Evolutionary conservation across 2,113 vertebrate genomes (phyloP).

Genomic region (Nerophis ophidion): DNA sequence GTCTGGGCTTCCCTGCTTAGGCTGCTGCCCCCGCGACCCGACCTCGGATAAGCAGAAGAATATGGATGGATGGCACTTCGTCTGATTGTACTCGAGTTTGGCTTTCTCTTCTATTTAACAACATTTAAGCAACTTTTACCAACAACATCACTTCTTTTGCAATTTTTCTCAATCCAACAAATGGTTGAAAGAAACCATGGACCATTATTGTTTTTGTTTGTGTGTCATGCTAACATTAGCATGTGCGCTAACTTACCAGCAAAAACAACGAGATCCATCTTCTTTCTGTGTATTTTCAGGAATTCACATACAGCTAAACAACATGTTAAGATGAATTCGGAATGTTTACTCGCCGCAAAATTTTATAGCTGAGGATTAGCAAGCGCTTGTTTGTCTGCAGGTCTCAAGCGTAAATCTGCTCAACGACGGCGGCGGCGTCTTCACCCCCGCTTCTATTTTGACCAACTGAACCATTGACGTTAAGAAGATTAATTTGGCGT

Average conservation of each 20-base stretch:
- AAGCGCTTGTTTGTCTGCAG: conserved; percentile 3
- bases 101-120: no score
- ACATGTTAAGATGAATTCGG: neutral
- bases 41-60: no score
- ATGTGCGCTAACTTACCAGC: conserved; percentile 45
- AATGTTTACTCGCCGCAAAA: neutral
- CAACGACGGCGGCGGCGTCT: conserved; percentile 5
- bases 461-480: neutral
- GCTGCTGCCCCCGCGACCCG: no score
- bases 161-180: neutral
- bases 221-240: conserved; percentile 26
- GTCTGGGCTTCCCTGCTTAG: no score
- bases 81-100: no score
- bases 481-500: conserved; percentile 10
- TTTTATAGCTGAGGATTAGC: neutral
- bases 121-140: neutral
- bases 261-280: conserved; percentile 17
- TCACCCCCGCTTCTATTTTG: conserved; percentile 24
- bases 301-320: conserved; percentile 3
- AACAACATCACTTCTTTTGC: neutral
- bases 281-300: neutral
- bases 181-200: neutral
- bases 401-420: neutral
- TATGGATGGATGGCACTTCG: no score
- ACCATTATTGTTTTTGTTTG: neutral